These are phyloP conservation scores for Chrysolina oricalcia DNA, from an alignment of 2,888 invertebrate species.

Conservation along the genomic window DNA sequence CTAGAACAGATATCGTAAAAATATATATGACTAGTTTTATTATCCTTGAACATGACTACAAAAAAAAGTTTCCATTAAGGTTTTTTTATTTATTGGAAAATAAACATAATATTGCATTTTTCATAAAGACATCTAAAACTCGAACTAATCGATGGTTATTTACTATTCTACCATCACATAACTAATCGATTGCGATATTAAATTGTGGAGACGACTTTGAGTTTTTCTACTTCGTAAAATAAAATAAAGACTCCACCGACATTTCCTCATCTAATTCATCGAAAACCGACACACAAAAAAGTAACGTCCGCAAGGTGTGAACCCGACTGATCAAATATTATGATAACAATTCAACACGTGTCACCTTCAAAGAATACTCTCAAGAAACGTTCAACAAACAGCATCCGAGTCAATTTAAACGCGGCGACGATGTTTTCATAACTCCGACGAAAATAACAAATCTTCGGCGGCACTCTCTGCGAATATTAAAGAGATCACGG, in stretches of 20 bases:
- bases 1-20: too few species aligned
- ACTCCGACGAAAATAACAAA: conserved; percentile 55
- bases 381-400: conserved; percentile 32
- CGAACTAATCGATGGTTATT: too few species aligned
- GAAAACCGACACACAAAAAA: conserved; percentile 28
- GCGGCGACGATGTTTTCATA: conserved; percentile 53
- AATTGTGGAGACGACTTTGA: too few species aligned
- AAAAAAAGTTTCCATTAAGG: too few species aligned
- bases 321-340: conserved; percentile 43
- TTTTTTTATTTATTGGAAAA: too few species aligned
- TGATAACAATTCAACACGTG: conserved; percentile 52
- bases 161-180: too few species aligned
- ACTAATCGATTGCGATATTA: too few species aligned
- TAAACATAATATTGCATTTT: too few species aligned
- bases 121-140: too few species aligned
- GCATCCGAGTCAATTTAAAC: conserved; percentile 40
- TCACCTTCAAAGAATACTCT: conserved; percentile 43
- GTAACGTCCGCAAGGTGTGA: conserved; percentile 17
- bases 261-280: not conserved
- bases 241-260: not conserved
- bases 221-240: too few species aligned
- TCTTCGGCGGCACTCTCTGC: conserved; percentile 53
- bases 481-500: conserved; percentile 62
- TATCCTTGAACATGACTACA: too few species aligned
- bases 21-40: too few species aligned